Conservation (phyloP, 2,797 vertebrate species). For the Manis pentadactyla region DNA sequence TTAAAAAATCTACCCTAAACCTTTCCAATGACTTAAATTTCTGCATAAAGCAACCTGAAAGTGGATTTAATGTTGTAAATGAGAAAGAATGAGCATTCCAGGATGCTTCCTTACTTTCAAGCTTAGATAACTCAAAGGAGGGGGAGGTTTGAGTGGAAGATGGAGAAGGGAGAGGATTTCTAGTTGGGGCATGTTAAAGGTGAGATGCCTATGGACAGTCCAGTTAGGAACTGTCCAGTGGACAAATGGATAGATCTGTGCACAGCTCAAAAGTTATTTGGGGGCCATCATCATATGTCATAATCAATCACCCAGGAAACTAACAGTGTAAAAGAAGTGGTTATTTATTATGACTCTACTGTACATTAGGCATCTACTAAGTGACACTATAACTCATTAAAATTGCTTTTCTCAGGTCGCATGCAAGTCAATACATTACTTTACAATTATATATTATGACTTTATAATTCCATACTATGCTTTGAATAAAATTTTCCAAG, state of each 20-base stretch:
- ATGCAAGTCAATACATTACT: no score
- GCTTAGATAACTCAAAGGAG: neutral
- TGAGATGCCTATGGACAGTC: neutral
- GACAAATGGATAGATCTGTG: neutral
- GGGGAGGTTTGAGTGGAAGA: rapidly evolving
- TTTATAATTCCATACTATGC: neutral
- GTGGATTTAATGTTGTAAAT: neutral
- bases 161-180: neutral
- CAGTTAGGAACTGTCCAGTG: neutral
- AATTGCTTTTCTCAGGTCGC: neutral
- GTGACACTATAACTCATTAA: neutral
- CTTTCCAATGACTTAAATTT: neutral
- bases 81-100: neutral
- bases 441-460: neutral
- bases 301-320: neutral
- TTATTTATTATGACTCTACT: neutral
- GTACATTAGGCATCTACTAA: neutral
- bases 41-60: neutral
- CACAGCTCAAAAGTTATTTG: neutral
- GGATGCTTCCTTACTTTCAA: neutral
- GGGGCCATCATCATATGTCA: neutral
- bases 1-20: neutral
- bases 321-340: neutral
- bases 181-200: neutral
- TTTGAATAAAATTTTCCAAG: neutral